Base-by-base conservation (phyloP, 2,888 invertebrate genomes). In the Ormyrus nitidulus region DNA sequence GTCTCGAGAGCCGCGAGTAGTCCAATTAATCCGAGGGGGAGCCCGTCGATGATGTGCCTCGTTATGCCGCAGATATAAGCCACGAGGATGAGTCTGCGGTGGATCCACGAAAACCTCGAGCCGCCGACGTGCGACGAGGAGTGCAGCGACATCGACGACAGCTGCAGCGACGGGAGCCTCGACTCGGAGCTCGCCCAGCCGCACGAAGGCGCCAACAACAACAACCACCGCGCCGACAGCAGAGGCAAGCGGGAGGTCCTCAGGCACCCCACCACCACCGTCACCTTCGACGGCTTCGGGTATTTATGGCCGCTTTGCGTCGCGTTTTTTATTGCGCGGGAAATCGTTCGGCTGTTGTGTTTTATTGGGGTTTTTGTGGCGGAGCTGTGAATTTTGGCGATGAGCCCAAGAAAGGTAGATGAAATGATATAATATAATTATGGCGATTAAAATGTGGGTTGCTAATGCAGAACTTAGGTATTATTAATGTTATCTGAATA, bases 81-180 rank as follows among this genome's bases (percentile, higher is more conserved):
- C 54, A 5, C 6, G n/a, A 71, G 56, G 13, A 78, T 88, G 89
- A 88, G 89, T 64, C 83, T 89, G 54, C 87, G 87, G 49, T 89
- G 89, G 89, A 89, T 89, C 62, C 86, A 89, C 79, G 88, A 88
- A 71, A 89, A 86, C 49, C 84, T 86, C 56, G 86, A 86, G 48
- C 86, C 88, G n/a, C 89, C 89, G 11, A 88, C 86, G 44, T 86
- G 86, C 80, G 88, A 88, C 77, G 89, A 89, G 75, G 89, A 89
- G 69, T 86, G 86, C 78, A 89, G 89, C 80, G 89, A 89, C 80
- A 88, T 89, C 77, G 89, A 89, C 66, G 87, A 88, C 83, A 89
- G 88, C 79, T 87, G 88, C 80, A 87, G 87, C 49, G 88, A 88
- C 53, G 83, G 81, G 44, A 88, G 88, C 79, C 88, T 87, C 72